Conservation (phyloP, 2,888 invertebrate species). For the Rhodophaea formosa region DNA sequence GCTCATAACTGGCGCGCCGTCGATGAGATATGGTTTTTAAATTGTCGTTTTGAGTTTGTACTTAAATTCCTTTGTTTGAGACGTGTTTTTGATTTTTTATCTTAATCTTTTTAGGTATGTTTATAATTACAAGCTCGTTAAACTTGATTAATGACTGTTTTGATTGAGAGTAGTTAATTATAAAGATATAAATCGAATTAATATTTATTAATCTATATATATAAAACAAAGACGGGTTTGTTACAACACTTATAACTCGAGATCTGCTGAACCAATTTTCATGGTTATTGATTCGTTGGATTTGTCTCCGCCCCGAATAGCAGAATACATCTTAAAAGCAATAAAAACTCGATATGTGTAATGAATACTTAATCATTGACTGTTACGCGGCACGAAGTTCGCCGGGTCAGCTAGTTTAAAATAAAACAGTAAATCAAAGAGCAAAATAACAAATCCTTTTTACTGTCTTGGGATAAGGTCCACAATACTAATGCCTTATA, state of each 20-base stretch:
- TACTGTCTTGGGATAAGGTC: neutral
- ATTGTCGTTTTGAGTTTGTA: constrained; percentile 52
- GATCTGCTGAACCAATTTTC: too few relatives aligned
- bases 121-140: constrained; percentile 15
- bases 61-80: constrained; percentile 52
- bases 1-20: constrained; percentile 60
- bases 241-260: too few relatives aligned
- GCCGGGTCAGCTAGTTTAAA: neutral
- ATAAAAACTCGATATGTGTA: too few relatives aligned
- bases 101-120: constrained; percentile 36
- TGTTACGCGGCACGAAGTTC: too few relatives aligned
- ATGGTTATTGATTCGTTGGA: too few relatives aligned
- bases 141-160: constrained; percentile 3
- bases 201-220: neutral
- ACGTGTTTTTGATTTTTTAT: constrained; percentile 10
- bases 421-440: neutral
- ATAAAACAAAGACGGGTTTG: too few relatives aligned
- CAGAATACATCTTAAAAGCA: too few relatives aligned
- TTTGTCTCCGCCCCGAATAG: too few relatives aligned
- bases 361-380: too few relatives aligned
- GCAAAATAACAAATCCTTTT: neutral
- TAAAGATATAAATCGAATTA: neutral
- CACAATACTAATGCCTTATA: neutral
- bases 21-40: constrained; percentile 64
- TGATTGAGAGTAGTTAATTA: neutral